Evolutionary conservation across 2,113 vertebrate species (phyloP).

Genomic region (Scopus umbretta): DNA sequence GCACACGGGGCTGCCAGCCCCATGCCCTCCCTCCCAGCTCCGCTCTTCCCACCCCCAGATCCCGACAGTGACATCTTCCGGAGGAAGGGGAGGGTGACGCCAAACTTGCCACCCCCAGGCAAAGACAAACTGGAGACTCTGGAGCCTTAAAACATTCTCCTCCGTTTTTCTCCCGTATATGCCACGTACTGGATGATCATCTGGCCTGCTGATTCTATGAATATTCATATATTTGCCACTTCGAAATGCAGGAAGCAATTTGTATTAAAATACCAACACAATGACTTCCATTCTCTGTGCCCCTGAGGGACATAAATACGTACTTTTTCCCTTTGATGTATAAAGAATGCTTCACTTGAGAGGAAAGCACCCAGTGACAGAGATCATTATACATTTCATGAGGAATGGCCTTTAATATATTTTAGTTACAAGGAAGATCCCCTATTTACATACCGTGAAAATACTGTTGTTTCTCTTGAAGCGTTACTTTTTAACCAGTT

Average conservation of each 20-base stretch:
- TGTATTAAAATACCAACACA: conserved; percentile 47
- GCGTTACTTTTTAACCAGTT: background rate
- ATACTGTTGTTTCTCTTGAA: background rate
- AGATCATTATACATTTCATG: background rate
- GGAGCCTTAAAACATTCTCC: background rate
- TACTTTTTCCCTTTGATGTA: conserved; percentile 21
- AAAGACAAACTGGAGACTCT: background rate
- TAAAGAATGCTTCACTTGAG: background rate
- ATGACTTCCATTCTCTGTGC: conserved; percentile 12
- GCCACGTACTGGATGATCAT: background rate
- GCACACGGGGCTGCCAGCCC: background rate
- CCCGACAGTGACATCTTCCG: background rate
- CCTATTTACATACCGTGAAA: background rate
- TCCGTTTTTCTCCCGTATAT: background rate
- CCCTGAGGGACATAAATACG: background rate
- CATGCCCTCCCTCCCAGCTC: background rate
- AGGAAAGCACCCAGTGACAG: background rate
- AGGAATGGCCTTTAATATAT: background rate
- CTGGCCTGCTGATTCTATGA: conserved; percentile 10
- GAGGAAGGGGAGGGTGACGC: background rate
- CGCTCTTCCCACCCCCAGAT: background rate
- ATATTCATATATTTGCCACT: conserved; percentile 46
- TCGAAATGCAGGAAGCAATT: conserved; percentile 34
- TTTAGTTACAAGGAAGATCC: background rate
- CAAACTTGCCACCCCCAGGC: background rate